A percentile compares a stretch with the other conserved stretches of the same genome.
phyloP scores from a whole-genome alignment of 2,888 invertebrate genomes.

The Tipula confusa region DNA sequence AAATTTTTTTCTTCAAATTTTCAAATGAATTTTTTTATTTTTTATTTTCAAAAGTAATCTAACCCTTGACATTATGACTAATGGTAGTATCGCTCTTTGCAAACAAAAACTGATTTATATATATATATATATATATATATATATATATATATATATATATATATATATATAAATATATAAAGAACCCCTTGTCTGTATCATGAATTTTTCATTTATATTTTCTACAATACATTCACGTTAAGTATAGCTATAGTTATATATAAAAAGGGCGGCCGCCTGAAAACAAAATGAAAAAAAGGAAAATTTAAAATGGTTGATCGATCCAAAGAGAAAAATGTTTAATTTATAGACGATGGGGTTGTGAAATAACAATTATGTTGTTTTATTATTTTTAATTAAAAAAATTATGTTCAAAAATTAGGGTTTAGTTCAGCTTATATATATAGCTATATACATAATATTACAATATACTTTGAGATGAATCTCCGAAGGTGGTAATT shows the following conservation, averaged over 20 bases:
- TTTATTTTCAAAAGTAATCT: neutral
- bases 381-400: conserved; percentile 5
- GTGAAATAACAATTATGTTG: neutral
- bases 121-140: neutral
- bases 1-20: conserved; percentile 21
- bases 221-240: neutral
- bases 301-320: conserved; percentile 12
- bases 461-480: neutral
- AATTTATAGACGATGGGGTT: neutral
- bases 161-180: neutral
- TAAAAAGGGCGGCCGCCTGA: neutral
- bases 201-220: conserved; percentile 3
- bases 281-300: neutral
- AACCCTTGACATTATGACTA: conserved; percentile 25
- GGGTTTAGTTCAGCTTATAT: neutral
- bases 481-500: conserved; percentile 9
- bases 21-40: conserved; percentile 6
- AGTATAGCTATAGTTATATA: neutral
- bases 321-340: neutral
- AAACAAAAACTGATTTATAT: neutral
- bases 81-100: conserved; percentile 20
- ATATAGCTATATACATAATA: neutral
- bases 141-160: neutral
- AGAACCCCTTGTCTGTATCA: conserved; percentile 20
- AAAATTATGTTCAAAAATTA: neutral